These are phyloP conservation scores for Caenorhabditis zanzibari DNA, from an alignment of 2,888 invertebrate species.

Conservation along the genomic window DNA sequence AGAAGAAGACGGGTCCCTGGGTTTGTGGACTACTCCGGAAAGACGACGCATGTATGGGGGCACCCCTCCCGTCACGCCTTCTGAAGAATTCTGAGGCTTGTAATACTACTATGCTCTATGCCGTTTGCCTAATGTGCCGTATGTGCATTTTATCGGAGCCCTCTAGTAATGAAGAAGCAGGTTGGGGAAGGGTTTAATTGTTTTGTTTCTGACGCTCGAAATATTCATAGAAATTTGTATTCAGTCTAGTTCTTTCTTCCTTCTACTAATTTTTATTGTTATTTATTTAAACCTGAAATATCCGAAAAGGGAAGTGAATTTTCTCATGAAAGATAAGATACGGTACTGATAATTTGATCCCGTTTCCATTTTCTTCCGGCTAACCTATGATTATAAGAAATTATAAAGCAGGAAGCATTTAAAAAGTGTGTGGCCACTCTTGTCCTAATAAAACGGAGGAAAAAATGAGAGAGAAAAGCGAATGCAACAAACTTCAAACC, in stretches of 20 bases:
- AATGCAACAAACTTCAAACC: conserved; percentile 44
- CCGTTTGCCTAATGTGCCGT: background rate
- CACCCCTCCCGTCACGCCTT: conserved; percentile 11
- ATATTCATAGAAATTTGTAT: too few relatives aligned
- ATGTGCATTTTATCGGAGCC: background rate
- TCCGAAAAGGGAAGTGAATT: conserved; percentile 39
- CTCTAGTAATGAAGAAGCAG: conserved; percentile 11
- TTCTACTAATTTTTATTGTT: conserved; percentile 36
- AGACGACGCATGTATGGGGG: too few relatives aligned
- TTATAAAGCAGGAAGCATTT: conserved; percentile 2
- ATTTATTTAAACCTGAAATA: conserved; percentile 3
- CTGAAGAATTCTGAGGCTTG: conserved; percentile 12
- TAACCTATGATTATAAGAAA: background rate
- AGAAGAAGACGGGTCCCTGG: conserved; percentile 6
- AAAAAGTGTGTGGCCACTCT: conserved; percentile 24
- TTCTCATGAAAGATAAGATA: background rate
- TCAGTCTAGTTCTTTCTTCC: too few relatives aligned
- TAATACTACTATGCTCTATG: background rate
- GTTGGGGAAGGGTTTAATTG: conserved; percentile 7
- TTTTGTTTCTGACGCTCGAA: too few relatives aligned
- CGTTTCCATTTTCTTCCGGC: background rate
- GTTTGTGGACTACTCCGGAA: conserved; percentile 16
- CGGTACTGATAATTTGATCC: background rate
- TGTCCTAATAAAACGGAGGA: conserved; percentile 13
- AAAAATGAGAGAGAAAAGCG: conserved; percentile 8